Base-by-base conservation (phyloP, 2,113 vertebrate genomes). In the Cebidichthys violaceus region DNA sequence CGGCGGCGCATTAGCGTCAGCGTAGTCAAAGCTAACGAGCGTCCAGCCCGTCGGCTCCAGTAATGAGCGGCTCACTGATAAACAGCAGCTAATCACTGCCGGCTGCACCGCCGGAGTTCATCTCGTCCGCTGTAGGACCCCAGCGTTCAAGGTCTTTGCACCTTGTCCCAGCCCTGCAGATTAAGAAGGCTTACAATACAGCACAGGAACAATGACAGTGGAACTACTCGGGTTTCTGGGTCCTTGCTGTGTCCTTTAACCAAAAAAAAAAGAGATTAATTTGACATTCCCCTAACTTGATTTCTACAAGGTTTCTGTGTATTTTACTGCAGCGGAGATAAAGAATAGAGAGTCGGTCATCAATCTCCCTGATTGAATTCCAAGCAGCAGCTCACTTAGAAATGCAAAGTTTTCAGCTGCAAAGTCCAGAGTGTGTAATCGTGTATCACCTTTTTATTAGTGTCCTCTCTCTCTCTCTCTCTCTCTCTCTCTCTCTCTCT, bases 41-140 rank as follows among this genome's bases (percentile, higher is more conserved):
- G 66, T 79, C 82, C 64, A 88, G 85, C 73, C 86, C 88, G 86
- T 83, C 84, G 92, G 86, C 90, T 90, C 74, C 89, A 79, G 86
- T 92, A 93, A 94, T 93, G 92, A 93, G 87, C 80, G 33, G 87
- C 86, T 82, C 79, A 37, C 85, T 92, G 92, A 94, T 93, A 93
- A 94, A 93, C 84, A 81, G 89, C 86, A 77, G 87, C 86, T 93
- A 92, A 94, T 93, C 91, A 89, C 89, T 76, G 83, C 86, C 54
- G 87, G 77, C 35, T 75, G 1, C 33, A 75, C 82, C 22, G n/a
- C 74, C 24, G 59, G 67, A 86, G 70, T 90, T 92, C 1, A 90
- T 93, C 93, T 90, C 77, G 9, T 18, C 65, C 18, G 18, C 31
- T 75, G 83, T n/a, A 65, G 77, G 68, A 52, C 29, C 9, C 9